A percentile compares a stretch with the other conserved stretches of the same genome.
phyloP scores from a whole-genome alignment of 2,797 vertebrate genomes.

The Mormyrus hasselquistii region DNA sequence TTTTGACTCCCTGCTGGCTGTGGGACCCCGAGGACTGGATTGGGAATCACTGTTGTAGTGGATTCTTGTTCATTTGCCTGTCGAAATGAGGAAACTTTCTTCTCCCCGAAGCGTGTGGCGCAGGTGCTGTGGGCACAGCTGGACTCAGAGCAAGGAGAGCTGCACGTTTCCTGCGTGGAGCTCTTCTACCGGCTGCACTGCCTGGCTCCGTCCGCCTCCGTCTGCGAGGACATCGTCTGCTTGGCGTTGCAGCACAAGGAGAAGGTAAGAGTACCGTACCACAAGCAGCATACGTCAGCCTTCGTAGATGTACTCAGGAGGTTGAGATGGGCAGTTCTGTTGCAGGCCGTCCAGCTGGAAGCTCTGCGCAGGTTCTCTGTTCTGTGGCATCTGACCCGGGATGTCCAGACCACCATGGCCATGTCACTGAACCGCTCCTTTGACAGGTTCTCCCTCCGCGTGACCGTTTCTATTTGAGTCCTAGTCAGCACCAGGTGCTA shows the following conservation, averaged over 20 bases:
- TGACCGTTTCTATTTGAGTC: neutral
- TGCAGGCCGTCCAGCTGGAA: slow-evolving; percentile 76
- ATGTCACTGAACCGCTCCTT: slow-evolving; percentile 86
- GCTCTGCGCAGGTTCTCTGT: slow-evolving; percentile 89
- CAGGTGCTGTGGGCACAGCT: slow-evolving; percentile 86
- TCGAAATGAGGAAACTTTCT: neutral
- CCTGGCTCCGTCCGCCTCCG: slow-evolving; percentile 79
- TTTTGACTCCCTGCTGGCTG: neutral
- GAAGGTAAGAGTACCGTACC: slow-evolving; percentile 64
- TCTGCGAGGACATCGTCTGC: slow-evolving; percentile 96
- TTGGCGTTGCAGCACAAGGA: slow-evolving; percentile 76
- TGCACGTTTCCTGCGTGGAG: slow-evolving; percentile 87
- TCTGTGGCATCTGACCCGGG: slow-evolving; percentile 94
- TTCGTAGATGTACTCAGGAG: neutral
- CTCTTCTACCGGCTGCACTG: slow-evolving; percentile 92
- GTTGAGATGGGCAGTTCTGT: neutral
- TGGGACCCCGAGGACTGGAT: neutral
- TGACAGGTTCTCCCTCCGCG: slow-evolving; percentile 70
- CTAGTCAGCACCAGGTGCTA: slow-evolving; percentile 37
- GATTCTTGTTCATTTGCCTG: neutral
- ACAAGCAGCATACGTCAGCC: neutral
- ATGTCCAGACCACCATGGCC: slow-evolving; percentile 80
- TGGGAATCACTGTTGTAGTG: neutral
- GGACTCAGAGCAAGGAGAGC: slow-evolving; percentile 80
- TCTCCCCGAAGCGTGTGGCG: slow-evolving; percentile 70